Evolutionary conservation across 1,140 invertebrate genomes (phyloP).

Genomic region (Mesaphorura yosii): DNA sequence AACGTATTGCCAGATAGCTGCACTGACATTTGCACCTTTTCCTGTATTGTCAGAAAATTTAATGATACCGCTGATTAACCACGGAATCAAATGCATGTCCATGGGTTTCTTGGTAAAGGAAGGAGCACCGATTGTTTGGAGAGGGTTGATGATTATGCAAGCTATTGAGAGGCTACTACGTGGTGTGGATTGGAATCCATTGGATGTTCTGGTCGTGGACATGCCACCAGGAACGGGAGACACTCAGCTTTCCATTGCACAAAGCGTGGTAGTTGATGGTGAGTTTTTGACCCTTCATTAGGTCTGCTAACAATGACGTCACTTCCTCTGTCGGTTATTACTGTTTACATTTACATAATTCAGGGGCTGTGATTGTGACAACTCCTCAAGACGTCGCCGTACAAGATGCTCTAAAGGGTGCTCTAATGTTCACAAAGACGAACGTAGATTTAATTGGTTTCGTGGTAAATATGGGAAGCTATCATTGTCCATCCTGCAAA

Average conservation of each 20-base stretch:
- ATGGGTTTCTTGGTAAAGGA: constrained; percentile 78
- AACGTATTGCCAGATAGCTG: too few species aligned
- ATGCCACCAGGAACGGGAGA: constrained; percentile 87
- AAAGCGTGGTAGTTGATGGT: constrained; percentile 73
- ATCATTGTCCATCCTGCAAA: constrained; percentile 57
- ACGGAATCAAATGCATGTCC: constrained; percentile 86
- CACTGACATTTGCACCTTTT: background rate
- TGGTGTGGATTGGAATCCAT: constrained; percentile 65
- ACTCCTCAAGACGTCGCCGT: constrained; percentile 73
- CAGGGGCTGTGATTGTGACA: constrained; percentile 65
- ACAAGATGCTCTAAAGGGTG: constrained; percentile 64
- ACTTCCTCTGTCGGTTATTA: constrained; percentile 4
- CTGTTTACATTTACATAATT: constrained; percentile 14
- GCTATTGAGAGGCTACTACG: constrained; percentile 70
- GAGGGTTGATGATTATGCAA: constrained; percentile 88
- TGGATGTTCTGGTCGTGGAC: constrained; percentile 73
- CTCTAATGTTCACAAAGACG: constrained; percentile 67
- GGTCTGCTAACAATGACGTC: too few species aligned
- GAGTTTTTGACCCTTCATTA: too few species aligned
- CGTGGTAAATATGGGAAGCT: constrained; percentile 72
- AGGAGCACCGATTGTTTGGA: constrained; percentile 69
- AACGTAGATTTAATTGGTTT: constrained; percentile 66
- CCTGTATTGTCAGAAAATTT: constrained; percentile 47
- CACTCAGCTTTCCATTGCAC: constrained; percentile 72
- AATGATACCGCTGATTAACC: constrained; percentile 77